Base-by-base conservation (phyloP, 2,888 invertebrate species). In the Fragum whitleyi region DNA sequence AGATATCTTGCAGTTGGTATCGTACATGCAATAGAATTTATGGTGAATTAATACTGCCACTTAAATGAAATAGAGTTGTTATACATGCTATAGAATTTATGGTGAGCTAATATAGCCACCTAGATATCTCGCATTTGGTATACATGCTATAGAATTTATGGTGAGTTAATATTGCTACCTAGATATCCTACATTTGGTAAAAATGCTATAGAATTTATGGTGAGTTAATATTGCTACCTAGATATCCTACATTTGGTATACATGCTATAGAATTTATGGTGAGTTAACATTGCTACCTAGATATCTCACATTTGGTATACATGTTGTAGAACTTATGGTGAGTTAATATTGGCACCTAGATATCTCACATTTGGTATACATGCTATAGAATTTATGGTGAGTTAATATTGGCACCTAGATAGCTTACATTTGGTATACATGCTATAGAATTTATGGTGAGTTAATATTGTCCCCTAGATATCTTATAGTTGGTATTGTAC, bases 221-320 rank as follows among this genome's bases (percentile, higher is more conserved):
- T 39, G 39, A 39, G 39, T 39, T 39, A n/a, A n/a, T n/a, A n/a
- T n/a, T n/a, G n/a, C n/a, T n/a, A 6, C 83, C 90, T 11, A 75
- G 87, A 29, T 74, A 68, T 6, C 81, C 93, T 36, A 19, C 57
- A 6, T 83, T 85, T 72, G 93, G 94, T 23, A 84, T 81, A 26
- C 92, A 93, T 78, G 79, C 72, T 5, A 79, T 92, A 0, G 51
- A 86, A 23, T 79, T 94, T n/a, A 87, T 79, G 86, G 93, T 93
- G 78, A 80, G 86, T 14, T 39, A 72, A 28, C 36, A 51, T 16
- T 19, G 28, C 19, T 9, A 29, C 28, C 19, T 39, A 39, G 39
- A 39, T 39, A 39, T 39, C 39, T 39, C 7, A 9, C 39, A 39
- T 39, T 9, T 39, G 39, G 39, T 6, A 39, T 39, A 39, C 39